Conservation (phyloP, 2,888 invertebrate species). For the Griposia aprilina region DNA sequence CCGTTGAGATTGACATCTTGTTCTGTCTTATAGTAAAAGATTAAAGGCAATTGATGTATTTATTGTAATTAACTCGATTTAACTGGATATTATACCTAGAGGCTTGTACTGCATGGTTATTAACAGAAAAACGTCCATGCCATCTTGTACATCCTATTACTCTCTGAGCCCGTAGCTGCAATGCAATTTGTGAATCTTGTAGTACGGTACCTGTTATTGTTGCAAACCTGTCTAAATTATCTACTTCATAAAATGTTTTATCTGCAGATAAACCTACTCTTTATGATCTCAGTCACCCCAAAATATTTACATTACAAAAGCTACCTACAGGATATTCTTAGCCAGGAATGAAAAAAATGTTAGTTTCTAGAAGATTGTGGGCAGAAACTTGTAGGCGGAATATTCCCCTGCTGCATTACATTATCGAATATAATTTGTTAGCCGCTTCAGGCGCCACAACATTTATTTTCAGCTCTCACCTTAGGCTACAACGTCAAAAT, state of each 20-base stretch:
- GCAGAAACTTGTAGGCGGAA: slow-evolving; percentile 42
- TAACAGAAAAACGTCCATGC: too few relatives aligned
- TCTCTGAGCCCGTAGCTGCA: too few relatives aligned
- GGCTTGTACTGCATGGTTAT: not conserved
- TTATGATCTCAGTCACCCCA: not conserved
- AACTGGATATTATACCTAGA: not conserved
- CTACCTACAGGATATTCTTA: slow-evolving; percentile 23
- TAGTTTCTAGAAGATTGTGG: slow-evolving; percentile 46
- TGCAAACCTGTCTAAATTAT: not conserved
- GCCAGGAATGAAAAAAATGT: slow-evolving; percentile 29
- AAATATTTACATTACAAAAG: slow-evolving; percentile 31
- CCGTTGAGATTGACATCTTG: slow-evolving; percentile 36
- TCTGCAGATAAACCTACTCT: not conserved
- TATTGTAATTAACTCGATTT: slow-evolving; percentile 21
- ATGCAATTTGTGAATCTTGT: too few relatives aligned
- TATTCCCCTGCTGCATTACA: slow-evolving; percentile 43
- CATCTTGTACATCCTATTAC: not conserved
- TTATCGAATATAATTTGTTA: slow-evolving; percentile 34
- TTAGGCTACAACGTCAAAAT: slow-evolving; percentile 21
- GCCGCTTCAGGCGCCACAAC: slow-evolving; percentile 39
- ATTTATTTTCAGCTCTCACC: slow-evolving; percentile 36
- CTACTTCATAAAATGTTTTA: not conserved
- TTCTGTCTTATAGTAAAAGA: slow-evolving; percentile 31
- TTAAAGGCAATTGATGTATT: slow-evolving; percentile 35
- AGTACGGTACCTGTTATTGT: too few relatives aligned